Base-by-base conservation (phyloP, 2,113 vertebrate species). In the Peromyscus californicus region DNA sequence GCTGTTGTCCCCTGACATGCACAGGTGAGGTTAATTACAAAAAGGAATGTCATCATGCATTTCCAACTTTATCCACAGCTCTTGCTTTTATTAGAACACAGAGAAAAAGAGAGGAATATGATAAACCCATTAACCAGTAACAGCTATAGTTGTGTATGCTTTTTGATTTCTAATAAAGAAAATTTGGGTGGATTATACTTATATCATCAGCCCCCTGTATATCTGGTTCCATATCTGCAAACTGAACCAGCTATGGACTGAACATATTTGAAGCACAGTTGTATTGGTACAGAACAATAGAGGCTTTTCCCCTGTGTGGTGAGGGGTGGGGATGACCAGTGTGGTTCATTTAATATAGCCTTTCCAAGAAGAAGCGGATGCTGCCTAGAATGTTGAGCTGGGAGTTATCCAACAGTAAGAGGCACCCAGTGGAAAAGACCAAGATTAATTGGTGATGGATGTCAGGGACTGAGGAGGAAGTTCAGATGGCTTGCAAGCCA, bases 11-110 rank as follows among this genome's bases (percentile, higher is more conserved):
- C 21, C 69, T 87, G 76, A 70, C 8, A 54, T 36, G 13, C 59
- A 90, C n/a, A 90, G 87, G 82, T 93, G 87, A 82, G 57, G 74
- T 90, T 93, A 91, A 95, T 91, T 75, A 51, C 29, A 78, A 54
- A 69, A 88, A 70, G 59, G 67, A 91, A 7, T 83, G 65, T 42
- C 42, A 51, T 6, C 57, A 75, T 78, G 39, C 29, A 61, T 88
- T 91, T 91, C 69, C 70, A 83, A n/a, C 87, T 70, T 75, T 11
- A 45, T 26, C 9, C n/a, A 12, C 15, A 31, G 59, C n/a, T 12
- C 51, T 76, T 91, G 61, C 16, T 76, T 57, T 61, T 92, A 33
- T 88, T 69, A 74, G 29, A n/a, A 39, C 76, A 69, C 16, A 12
- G 79, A 69, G 22, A 24, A 42, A 93, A 69, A 31, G 12, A 74